Evolutionary conservation across 2,888 invertebrate species (phyloP), one percentile per base, ranked within the genome.

Genomic region (Cosmopolites sordidus): DNA sequence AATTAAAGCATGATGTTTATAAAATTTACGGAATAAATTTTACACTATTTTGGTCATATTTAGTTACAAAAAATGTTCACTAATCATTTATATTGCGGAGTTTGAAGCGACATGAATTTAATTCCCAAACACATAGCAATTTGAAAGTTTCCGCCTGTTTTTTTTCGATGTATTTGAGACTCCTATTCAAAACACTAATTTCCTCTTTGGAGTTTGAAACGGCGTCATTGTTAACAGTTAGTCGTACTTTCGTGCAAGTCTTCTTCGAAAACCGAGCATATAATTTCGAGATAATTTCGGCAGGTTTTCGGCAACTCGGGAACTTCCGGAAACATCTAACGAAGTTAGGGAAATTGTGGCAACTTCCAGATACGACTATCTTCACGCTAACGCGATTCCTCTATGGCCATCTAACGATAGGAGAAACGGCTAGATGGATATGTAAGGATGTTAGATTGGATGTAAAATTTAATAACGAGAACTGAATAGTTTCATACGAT

Each of bases 221-320:
- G 38, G n/a, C 33, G 18, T 39, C 53, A 43, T 53, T 53, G 53
- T 53, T 40, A 44, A 48, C 44, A 43, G 48, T 43, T 44, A 37
- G 48, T 43, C 40, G 37, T 30, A 53, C 30, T 54, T 54, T 54
- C 54, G 44, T 43, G 48, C 39, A 3, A 8, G 22, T 18, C 52
- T 18, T 46, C 43, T 45, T 22, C 15, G 15, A 43, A 16, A 49
- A 49, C 18, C 40, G 45, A 37, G 41, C 45, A 45, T 54, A 49
- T 49, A 54, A 54, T 54, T 54, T 48, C 54, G 22, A 54, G 54
- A 54, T 54, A 54, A 54, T 54, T 54, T 54, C 44, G 48, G 54
- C 48, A 54, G 49, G 44, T 49, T 49, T 44, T 45, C 41, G 49
- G 49, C 48, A 53, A 53, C 53, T 53, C 40, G 49, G 38, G 41